Conservation (phyloP, 2,113 vertebrate genomes). For the Rallus limicola region DNA sequence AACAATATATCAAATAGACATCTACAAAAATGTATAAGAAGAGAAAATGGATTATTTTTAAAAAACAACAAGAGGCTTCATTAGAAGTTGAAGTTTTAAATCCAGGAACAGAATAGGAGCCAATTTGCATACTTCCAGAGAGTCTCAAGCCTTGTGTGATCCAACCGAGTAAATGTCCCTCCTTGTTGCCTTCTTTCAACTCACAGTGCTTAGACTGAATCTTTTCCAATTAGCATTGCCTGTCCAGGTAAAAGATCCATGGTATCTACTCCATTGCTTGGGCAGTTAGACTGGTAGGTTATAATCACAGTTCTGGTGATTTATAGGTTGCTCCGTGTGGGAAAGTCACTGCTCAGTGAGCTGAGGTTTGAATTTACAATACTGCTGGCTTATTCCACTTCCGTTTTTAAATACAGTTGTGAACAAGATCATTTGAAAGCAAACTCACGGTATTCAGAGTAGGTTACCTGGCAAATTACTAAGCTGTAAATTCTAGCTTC, state of each 20-base stretch:
- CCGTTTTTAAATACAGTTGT: neutral
- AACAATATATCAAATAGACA: neutral
- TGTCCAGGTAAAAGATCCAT: neutral
- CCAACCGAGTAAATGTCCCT: neutral
- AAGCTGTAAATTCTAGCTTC: neutral
- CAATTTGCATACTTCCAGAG: neutral
- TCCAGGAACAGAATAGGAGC: neutral
- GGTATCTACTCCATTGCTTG: neutral
- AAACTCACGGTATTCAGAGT: neutral
- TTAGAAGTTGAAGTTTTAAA: neutral
- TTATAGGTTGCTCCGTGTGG: neutral
- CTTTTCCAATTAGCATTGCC: neutral
- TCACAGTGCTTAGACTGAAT: neutral
- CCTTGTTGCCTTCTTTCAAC: neutral
- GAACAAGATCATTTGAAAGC: constrained; percentile 16
- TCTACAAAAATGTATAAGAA: neutral
- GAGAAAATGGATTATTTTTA: neutral
- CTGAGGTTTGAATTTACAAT: constrained; percentile 7
- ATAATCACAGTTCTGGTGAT: neutral
- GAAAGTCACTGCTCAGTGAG: neutral
- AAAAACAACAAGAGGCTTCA: neutral
- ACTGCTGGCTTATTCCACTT: neutral
- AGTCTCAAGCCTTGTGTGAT: neutral
- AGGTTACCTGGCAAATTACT: neutral
- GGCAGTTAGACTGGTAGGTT: neutral